Evolutionary conservation across 2,797 vertebrate species (phyloP).

Genomic region (Silurus aristotelis): DNA sequence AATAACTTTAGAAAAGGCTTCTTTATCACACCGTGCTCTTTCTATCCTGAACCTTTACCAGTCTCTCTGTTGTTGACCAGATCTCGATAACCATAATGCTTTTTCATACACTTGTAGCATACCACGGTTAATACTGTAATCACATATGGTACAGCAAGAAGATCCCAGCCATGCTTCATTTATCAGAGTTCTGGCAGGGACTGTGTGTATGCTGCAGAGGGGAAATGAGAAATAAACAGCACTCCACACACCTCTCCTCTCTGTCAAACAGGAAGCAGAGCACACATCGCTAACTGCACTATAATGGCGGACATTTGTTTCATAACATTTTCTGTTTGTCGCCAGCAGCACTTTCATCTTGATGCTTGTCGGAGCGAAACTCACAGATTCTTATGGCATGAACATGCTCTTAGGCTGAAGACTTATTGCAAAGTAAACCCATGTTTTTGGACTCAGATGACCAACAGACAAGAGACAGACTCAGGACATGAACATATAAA

Average conservation of each 20-base stretch:
- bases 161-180: constrained; percentile 19
- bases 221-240: constrained; percentile 60
- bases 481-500: constrained; percentile 15
- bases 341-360: constrained; percentile 30
- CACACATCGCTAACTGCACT: constrained; percentile 32
- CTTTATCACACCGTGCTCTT: not conserved
- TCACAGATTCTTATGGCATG: not conserved
- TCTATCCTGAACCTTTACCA: not conserved
- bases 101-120: not conserved
- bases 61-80: not conserved
- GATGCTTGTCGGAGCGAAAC: constrained; percentile 22
- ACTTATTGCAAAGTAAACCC: not conserved
- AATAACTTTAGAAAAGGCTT: not conserved
- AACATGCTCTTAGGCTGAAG: not conserved
- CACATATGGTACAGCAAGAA: constrained; percentile 6
- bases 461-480: not conserved
- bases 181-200: constrained; percentile 50
- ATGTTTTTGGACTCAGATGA: not conserved
- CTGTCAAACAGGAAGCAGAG: constrained; percentile 56
- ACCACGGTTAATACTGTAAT: constrained; percentile 5
- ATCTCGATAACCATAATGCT: not conserved
- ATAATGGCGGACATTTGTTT: constrained; percentile 16
- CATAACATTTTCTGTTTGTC: constrained; percentile 22
- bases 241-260: constrained; percentile 40
- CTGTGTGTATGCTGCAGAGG: constrained; percentile 43